Percentiles rank a stretch among this genome's conserved stretches.
Conservation (phyloP, 1,140 invertebrate genomes). For the Whitmania pigra region DNA sequence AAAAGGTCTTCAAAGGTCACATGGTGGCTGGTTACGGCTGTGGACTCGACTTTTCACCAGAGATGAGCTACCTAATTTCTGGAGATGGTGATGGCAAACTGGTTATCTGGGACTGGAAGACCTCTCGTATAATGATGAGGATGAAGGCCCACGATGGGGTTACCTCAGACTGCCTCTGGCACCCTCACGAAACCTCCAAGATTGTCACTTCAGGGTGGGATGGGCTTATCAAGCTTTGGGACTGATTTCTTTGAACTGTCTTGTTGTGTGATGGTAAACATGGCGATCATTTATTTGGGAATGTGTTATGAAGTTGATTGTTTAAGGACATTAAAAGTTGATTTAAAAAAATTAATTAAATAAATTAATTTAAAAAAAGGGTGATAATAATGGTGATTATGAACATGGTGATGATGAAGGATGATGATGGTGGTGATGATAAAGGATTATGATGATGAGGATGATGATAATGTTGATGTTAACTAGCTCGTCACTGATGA, state of each 20-base stretch:
- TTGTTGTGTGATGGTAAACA: no score
- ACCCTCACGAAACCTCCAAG: no score
- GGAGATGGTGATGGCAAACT: conserved; percentile 99
- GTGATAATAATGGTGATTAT: no score
- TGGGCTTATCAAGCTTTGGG: conserved; percentile 91
- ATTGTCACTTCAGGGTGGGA: conserved; percentile 94
- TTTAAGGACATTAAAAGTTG: no score
- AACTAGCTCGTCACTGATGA: no score
- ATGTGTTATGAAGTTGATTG: no score
- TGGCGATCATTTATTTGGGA: no score
- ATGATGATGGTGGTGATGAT: neutral
- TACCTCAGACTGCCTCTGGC: conserved; percentile 82
- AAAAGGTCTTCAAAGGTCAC: conserved; percentile 94
- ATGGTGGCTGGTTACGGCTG: conserved; percentile 99
- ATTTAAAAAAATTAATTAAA: no score
- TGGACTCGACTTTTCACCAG: conserved; percentile 88
- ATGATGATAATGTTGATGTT: no score
- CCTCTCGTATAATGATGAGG: conserved; percentile 89
- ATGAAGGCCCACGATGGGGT: conserved; percentile 98
- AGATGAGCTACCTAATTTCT: conserved; percentile 95
- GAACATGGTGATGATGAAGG: neutral
- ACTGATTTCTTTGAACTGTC: conserved; percentile 46
- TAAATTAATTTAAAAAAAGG: no score
- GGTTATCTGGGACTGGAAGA: conserved; percentile 99
- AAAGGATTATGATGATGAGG: no score